phyloP scores from a whole-genome alignment of 2,113 vertebrate genomes.

The Tyrannus savana region DNA sequence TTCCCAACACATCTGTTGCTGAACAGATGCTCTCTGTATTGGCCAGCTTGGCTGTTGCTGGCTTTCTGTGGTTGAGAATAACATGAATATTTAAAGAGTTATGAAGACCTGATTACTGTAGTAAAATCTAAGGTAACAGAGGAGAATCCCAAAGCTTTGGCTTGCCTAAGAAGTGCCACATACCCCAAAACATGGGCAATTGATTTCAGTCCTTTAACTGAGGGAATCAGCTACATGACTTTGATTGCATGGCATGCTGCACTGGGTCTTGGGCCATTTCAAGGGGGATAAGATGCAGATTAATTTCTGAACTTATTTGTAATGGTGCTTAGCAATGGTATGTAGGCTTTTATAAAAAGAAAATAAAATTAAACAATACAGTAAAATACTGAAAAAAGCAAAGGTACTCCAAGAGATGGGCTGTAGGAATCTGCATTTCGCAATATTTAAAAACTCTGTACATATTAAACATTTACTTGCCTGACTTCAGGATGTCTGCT shows the following conservation, averaged over 20 bases:
- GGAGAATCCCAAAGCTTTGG: neutral
- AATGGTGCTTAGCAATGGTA: constrained; percentile 3
- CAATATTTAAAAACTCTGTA: neutral
- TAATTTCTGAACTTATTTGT: constrained; percentile 18
- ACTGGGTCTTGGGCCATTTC: neutral
- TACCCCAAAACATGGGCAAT: neutral
- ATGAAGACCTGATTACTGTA: neutral
- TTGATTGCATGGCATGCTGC: neutral
- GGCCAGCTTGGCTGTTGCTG: neutral
- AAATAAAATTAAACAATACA: neutral
- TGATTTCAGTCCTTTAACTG: neutral
- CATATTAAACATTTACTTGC: neutral
- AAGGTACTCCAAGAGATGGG: neutral
- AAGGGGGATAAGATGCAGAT: neutral
- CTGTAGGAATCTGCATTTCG: neutral
- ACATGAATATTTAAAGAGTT: neutral
- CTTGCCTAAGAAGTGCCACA: neutral
- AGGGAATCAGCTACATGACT: neutral
- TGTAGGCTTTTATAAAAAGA: neutral
- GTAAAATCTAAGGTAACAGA: neutral
- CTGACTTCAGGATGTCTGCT: neutral
- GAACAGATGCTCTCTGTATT: neutral
- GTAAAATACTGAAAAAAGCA: constrained; percentile 10
- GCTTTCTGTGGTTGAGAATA: neutral
- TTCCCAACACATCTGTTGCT: neutral